Evolutionary conservation across 2,113 vertebrate species (phyloP), one percentile per base, ranked within the genome.

Genomic region (Macrotus californicus): DNA sequence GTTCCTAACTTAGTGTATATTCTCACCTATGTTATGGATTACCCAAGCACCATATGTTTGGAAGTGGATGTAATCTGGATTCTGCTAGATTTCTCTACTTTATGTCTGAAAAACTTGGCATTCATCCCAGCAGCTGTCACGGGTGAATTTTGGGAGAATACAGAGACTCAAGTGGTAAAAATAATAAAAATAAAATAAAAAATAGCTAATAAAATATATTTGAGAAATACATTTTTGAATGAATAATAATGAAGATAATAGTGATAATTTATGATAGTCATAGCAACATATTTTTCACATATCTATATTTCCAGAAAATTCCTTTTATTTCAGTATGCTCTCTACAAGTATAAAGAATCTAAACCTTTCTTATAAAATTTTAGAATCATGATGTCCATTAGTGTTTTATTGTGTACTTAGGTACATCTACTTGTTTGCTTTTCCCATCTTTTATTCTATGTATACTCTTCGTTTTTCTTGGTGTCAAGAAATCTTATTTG

Each of bases 1-100:
- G 99, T 99, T 82, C 99, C 99, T 96, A 99, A 99, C 98, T 59
- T 59, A 59, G 56, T 59, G 56, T 21, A 56, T 59, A 19, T 24
- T 24, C 56, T 59, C 56, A 59, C 56, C 56, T 24, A 59, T 24
- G 56, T 59, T 24, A 24, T 59, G 56, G 22, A 24, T 59, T 24
- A 10, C 21, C 6, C 21, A 59, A 59, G 56, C 56, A 59, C 56
- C 7, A 1, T 59, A 22, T 24, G 56, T 24, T 59, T 59, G 9
- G 56, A 59, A 59, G 22, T 24, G 22, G 56, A 24, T 24, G 8
- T 59, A 59, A 24, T 59, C 7, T 24, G 56, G 56, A 59, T 59
- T 59, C 56, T 59, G 56, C 56, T 24, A 59, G 22, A 59, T 24
- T 59, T 59, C 22, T 2, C 56, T 59, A 59, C 56, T 8, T 59